phyloP scores from a whole-genome alignment of 2,888 invertebrate species.

The Nemoura dubitans region DNA sequence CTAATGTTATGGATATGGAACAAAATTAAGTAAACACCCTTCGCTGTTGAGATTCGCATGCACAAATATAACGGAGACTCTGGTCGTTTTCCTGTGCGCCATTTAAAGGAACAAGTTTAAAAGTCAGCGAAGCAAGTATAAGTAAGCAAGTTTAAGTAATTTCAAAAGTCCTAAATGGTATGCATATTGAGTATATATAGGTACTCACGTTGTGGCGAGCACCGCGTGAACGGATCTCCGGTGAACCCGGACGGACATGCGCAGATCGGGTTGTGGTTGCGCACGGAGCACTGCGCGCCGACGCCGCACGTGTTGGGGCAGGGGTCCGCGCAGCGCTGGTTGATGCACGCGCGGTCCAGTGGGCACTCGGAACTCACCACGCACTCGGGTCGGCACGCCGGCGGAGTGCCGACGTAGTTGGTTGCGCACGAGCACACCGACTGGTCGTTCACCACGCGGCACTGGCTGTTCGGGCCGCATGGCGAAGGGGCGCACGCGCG shows the following conservation, averaged over 20 bases:
- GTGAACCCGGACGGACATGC: constrained; percentile 85
- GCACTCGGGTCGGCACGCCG: constrained; percentile 85
- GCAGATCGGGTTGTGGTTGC: constrained; percentile 88
- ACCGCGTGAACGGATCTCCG: constrained; percentile 86
- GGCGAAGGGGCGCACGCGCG: constrained; percentile 86
- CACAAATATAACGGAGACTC: too few species aligned
- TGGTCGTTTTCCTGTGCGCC: too few species aligned
- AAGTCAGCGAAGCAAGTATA: too few species aligned
- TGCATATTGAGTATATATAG: too few species aligned
- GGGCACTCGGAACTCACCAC: constrained; percentile 88
- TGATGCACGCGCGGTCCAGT: constrained; percentile 81
- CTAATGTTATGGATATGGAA: too few species aligned
- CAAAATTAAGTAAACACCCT: too few species aligned
- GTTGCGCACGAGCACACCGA: constrained; percentile 87
- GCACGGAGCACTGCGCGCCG: constrained; percentile 81
- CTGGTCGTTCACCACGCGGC: constrained; percentile 79
- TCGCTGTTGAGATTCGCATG: too few species aligned
- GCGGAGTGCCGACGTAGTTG: constrained; percentile 80
- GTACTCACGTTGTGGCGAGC: constrained; percentile 72
- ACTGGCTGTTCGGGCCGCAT: constrained; percentile 89
- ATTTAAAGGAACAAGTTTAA: too few species aligned
- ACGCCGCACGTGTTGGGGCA: constrained; percentile 89
- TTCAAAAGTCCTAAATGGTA: too few species aligned
- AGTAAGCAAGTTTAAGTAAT: too few species aligned
- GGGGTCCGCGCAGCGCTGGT: constrained; percentile 87